A percentile compares a stretch with the other conserved stretches of the same genome.
phyloP scores from a whole-genome alignment of 2,888 invertebrate species.

The Eilema depressum region DNA sequence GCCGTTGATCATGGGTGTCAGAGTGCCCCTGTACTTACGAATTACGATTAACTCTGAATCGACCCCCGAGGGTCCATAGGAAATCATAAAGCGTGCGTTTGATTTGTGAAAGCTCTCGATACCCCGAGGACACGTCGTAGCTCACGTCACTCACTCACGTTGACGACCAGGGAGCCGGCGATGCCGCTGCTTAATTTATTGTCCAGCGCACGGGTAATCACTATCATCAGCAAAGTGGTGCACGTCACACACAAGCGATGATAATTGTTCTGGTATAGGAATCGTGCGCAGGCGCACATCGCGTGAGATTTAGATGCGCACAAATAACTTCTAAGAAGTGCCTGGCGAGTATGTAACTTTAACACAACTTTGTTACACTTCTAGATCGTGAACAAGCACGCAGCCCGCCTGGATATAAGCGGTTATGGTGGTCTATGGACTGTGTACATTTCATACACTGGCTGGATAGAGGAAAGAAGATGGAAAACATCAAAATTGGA shows the following conservation, averaged over 20 bases:
- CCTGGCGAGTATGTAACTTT: not conserved
- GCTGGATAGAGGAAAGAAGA: not conserved
- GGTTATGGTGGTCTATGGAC: not conserved
- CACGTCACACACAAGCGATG: constrained; percentile 27
- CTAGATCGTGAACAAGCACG: not conserved
- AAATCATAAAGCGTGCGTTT: constrained; percentile 29
- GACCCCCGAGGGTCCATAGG: constrained; percentile 19
- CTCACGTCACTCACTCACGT: constrained; percentile 12
- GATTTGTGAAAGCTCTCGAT: constrained; percentile 44
- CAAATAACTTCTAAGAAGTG: not conserved
- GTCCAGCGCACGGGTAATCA: constrained; percentile 35
- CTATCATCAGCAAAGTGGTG: constrained; percentile 25
- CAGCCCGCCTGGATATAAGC: not conserved
- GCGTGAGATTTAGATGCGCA: constrained; percentile 3
- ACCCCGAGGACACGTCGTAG: constrained; percentile 31
- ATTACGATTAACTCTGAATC: not conserved
- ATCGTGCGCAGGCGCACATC: not conserved
- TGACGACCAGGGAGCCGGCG: constrained; percentile 4
- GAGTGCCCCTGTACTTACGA: not conserved
- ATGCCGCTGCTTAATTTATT: constrained; percentile 15
- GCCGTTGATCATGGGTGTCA: not conserved
- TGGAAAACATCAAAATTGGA: not conserved
- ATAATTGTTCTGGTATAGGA: constrained; percentile 21
- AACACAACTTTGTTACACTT: not conserved
- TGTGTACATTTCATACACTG: not conserved